These are phyloP conservation scores for Pelecanus crispus DNA, from an alignment of 2,113 vertebrate species.

Conservation along the genomic window DNA sequence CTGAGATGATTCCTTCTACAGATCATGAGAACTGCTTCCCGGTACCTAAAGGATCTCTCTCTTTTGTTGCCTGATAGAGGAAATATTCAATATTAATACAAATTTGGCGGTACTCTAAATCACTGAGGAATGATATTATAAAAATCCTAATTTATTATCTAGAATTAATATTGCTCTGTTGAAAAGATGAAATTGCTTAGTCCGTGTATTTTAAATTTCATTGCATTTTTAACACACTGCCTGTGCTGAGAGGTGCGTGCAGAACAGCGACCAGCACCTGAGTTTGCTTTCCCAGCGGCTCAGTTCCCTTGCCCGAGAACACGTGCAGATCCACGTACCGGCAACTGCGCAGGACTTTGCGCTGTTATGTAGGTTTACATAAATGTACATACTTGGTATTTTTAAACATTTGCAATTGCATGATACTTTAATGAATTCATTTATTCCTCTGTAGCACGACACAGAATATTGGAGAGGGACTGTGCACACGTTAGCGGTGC, in stretches of 20 bases:
- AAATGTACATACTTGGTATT: not conserved
- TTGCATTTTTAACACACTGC: not conserved
- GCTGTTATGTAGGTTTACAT: not conserved
- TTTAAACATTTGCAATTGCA: conserved; percentile 20
- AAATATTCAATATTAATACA: not conserved
- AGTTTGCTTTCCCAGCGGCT: not conserved
- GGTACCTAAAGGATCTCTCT: not conserved
- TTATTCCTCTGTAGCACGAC: not conserved
- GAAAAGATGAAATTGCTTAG: not conserved
- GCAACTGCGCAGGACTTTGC: not conserved
- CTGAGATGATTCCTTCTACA: not conserved
- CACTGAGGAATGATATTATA: not conserved
- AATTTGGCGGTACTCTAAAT: not conserved
- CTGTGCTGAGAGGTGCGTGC: not conserved
- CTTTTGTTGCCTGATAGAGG: not conserved
- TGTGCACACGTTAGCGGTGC: not conserved
- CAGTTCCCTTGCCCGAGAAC: not conserved
- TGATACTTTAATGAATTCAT: conserved; percentile 1
- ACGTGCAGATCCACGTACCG: not conserved
- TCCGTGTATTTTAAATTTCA: not conserved
- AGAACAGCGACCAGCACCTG: not conserved
- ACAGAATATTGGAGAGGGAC: not conserved
- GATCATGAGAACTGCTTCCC: not conserved
- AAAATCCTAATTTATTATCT: not conserved
- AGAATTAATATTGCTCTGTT: not conserved